These are phyloP conservation scores for Clistopyga incitator DNA, from an alignment of 2,888 invertebrate species.

Conservation along the genomic window DNA sequence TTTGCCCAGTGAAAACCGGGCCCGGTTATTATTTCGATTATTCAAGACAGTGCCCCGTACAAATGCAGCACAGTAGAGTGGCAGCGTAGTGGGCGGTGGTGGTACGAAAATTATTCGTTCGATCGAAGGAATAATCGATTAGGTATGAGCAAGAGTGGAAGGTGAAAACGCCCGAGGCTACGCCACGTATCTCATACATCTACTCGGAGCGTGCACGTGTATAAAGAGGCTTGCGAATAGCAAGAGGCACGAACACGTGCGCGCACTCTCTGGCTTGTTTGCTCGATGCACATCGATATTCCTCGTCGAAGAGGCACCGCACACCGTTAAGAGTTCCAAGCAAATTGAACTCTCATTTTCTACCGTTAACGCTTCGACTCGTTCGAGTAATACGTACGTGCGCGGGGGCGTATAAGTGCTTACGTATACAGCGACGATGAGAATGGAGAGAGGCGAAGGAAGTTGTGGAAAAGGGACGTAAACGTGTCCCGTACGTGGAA, in stretches of 20 bases:
- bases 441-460: constrained; percentile 13
- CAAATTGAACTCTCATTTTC: constrained; percentile 63
- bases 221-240: constrained; percentile 20
- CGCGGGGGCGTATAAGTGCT: background rate
- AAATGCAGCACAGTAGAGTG: background rate
- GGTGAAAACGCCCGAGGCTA: constrained; percentile 29
- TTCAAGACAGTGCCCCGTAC: constrained; percentile 18
- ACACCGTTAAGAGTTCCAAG: constrained; percentile 23
- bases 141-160: constrained; percentile 40
- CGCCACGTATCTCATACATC: constrained; percentile 20
- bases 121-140: constrained; percentile 63
- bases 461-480: background rate
- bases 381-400: constrained; percentile 31
- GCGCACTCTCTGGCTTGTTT: constrained; percentile 51
- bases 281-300: constrained; percentile 61
- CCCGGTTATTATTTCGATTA: constrained; percentile 35
- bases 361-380: constrained; percentile 40
- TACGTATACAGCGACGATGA: constrained; percentile 19
- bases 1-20: constrained; percentile 1
- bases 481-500: constrained; percentile 49
- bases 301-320: constrained; percentile 15
- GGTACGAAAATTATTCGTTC: constrained; percentile 55
- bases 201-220: constrained; percentile 22
- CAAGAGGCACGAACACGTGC: constrained; percentile 21
- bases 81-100: constrained; percentile 1